Evolutionary conservation across 2,888 invertebrate species (phyloP).

Genomic region (Platycnemis pennipes): DNA sequence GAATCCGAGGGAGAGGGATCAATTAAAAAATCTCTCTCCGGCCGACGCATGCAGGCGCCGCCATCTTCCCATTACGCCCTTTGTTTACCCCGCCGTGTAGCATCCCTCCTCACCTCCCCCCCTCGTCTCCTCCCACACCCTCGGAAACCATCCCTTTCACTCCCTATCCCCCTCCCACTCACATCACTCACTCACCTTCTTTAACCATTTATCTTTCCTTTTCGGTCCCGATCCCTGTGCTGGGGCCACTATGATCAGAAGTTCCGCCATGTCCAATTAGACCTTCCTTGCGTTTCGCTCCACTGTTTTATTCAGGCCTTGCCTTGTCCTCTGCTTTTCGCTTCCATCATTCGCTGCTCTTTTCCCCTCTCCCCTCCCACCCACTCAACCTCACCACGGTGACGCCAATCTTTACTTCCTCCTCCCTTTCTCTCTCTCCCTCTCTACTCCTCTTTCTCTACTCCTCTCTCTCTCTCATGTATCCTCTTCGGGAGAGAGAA

Average conservation of each 20-base stretch:
- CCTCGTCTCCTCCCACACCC: slow-evolving; percentile 3
- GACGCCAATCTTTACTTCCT: slow-evolving; percentile 26
- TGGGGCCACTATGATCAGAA: slow-evolving; percentile 66
- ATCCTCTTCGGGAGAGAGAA: neutral
- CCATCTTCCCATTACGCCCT: slow-evolving; percentile 52
- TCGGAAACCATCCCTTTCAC: neutral
- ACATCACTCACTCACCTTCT: slow-evolving; percentile 34
- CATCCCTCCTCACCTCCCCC: neutral
- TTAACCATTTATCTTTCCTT: slow-evolving; percentile 66
- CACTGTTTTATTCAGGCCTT: slow-evolving; percentile 57
- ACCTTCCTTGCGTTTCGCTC: slow-evolving; percentile 42
- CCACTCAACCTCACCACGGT: neutral
- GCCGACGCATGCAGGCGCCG: slow-evolving; percentile 36
- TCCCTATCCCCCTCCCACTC: neutral
- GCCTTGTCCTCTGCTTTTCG: slow-evolving; percentile 58
- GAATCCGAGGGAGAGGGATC: slow-evolving; percentile 5
- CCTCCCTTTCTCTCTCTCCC: neutral
- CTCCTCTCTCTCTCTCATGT: neutral
- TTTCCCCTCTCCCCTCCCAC: neutral
- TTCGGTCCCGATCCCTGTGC: neutral
- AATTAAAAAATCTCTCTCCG: neutral
- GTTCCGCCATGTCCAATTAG: slow-evolving; percentile 67
- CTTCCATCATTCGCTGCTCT: slow-evolving; percentile 21
- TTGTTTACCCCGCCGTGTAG: slow-evolving; percentile 39
- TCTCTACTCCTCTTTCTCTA: neutral